phyloP scores from a whole-genome alignment of 2,888 invertebrate species.

The Netelia virgata region DNA sequence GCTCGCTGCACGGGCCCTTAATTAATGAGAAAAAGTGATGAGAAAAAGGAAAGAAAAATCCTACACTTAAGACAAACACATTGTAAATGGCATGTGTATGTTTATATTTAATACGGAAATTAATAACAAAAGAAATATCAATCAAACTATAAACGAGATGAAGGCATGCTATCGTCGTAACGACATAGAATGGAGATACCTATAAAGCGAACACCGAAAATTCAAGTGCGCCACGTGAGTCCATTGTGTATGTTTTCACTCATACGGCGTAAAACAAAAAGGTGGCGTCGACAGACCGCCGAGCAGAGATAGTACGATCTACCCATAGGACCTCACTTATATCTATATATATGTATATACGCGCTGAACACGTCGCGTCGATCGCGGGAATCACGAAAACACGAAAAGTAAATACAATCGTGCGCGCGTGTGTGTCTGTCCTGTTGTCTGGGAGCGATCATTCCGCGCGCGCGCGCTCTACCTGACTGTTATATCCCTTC shows the following conservation, averaged over 20 bases:
- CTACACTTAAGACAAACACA: not conserved
- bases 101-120: not conserved
- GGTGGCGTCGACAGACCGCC: not conserved
- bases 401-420: slow-evolving; percentile 72
- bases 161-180: not conserved
- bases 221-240: slow-evolving; percentile 36
- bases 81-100: not conserved
- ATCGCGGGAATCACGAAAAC: slow-evolving; percentile 71
- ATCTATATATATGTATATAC: not conserved
- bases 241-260: slow-evolving; percentile 7
- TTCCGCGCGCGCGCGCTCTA: not conserved
- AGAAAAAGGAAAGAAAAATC: slow-evolving; percentile 11
- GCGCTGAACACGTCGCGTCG: slow-evolving; percentile 57
- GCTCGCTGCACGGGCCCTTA: slow-evolving; percentile 14
- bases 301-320: not conserved
- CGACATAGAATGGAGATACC: not conserved
- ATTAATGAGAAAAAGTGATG: slow-evolving; percentile 19
- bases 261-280: not conserved
- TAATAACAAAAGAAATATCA: slow-evolving; percentile 2
- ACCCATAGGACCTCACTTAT: slow-evolving; percentile 2
- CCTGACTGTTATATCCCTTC: not conserved
- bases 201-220: slow-evolving; percentile 27
- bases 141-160: not conserved
- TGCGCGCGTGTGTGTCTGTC: slow-evolving; percentile 22
- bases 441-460: slow-evolving; percentile 38